A percentile compares a stretch with the other conserved stretches of the same genome.
These are phyloP conservation scores for Nyctibius bracteatus DNA, from an alignment of 2,113 vertebrate genomes.

Conservation along the genomic window DNA sequence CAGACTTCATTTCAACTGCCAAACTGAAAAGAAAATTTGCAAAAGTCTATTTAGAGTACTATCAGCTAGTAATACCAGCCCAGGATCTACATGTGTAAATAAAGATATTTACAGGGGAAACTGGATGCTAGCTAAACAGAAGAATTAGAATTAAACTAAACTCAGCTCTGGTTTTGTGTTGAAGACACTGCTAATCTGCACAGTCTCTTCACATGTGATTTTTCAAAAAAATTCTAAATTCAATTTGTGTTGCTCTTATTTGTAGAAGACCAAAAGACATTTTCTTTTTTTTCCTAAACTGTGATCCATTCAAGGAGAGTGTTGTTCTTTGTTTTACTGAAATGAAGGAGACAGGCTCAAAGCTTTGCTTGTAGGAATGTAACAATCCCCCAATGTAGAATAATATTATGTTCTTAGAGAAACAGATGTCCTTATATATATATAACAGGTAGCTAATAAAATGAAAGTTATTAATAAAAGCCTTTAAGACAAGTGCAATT, in stretches of 20 bases:
- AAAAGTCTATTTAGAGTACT: not conserved
- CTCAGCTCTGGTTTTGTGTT: not conserved
- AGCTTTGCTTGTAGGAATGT: not conserved
- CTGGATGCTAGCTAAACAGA: not conserved
- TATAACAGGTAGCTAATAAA: not conserved
- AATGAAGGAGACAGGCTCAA: not conserved
- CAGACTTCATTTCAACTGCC: not conserved
- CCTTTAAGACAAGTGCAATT: not conserved
- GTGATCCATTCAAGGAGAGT: not conserved
- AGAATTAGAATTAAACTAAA: not conserved
- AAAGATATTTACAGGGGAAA: not conserved
- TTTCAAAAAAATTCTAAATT: not conserved
- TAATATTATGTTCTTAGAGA: not conserved
- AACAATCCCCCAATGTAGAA: not conserved
- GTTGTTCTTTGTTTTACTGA: not conserved
- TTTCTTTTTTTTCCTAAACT: not conserved
- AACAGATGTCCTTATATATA: not conserved
- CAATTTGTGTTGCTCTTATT: not conserved
- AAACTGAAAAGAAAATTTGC: not conserved
- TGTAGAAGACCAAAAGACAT: not conserved
- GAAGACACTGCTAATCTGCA: not conserved
- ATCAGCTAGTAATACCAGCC: not conserved
- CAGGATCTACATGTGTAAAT: not conserved
- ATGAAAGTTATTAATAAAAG: not conserved
- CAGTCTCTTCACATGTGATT: fast-evolving